Base-by-base conservation (phyloP, 2,888 invertebrate species). In the Nemoura dubitans region DNA sequence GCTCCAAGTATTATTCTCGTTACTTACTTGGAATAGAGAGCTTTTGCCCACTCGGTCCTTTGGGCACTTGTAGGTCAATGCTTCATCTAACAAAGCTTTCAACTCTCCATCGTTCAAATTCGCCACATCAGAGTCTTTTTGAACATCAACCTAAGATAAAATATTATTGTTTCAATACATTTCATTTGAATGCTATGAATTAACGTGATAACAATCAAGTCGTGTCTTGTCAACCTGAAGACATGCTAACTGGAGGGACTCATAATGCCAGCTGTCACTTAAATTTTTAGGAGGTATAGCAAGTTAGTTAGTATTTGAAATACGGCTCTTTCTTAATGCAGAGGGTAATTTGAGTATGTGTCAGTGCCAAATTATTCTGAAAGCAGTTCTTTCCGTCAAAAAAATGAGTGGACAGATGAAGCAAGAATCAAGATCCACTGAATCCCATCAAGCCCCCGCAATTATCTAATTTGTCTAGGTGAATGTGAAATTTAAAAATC, bases 11-110 rank as follows among this genome's bases (percentile, higher is more conserved):
- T 36, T 36, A 36, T 10, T 36, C 10, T 36, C n/a, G n/a, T 36
- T 10, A 36, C 91, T 90, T 90, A 97, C 97, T 94, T 96, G 95
- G 92, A 97, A 97, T 87, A 96, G 94, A 91, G 94, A 94, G 92
- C 97, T 97, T 92, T 97, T 97, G 90, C 96, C 96, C 92, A 96
- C 96, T 89, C 96, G 94, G 91, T 97, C 97, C 92, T 96, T 96
- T 87, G 97, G 97, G 91, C 95, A 94, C 92, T 96, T 96, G 92
- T 97, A 97, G 89, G 94, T 95, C 90, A 96, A 95, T 89, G 96
- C 97, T 93, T 97, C 97, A 91, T 97, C 96, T 89, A 97, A 92
- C 88, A 97, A 93, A 87, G 95, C 95, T 89, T 95, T 95, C 88
- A 97, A 93, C 91, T 95, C 95, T 87, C 94, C 94, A 90, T 97